Evolutionary conservation across 2,113 vertebrate genomes (phyloP), one percentile per base, ranked within the genome.

Genomic region (Puffinus mauretanicus): DNA sequence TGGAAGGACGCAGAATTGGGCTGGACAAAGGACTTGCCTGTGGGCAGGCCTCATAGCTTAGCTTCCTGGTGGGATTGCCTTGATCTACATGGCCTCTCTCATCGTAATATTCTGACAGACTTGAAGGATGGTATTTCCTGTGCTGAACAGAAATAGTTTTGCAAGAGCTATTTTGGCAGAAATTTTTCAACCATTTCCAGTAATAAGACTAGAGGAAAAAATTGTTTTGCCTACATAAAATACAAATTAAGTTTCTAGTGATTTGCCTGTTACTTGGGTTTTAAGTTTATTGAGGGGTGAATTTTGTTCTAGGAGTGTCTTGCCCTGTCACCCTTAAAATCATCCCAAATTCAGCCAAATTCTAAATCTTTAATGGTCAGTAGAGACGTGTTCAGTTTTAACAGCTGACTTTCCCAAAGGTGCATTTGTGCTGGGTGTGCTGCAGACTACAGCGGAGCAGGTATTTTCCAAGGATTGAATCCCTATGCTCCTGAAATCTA

Each of bases 381-480:
- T 60, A 24, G 27, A 73, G 65, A 7, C 32, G 40, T 24, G 27
- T 44, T 71, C 19, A 16, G 16, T 52, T 62, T 54, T 38, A 54
- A 36, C 13, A 67, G 42, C 0, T 77, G 29, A 26, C 61, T 70
- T 70, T 60, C n/a, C n/a, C 26, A 16, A 15, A 81, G 52, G 24
- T 58, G 16, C 14, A 3, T 80, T 54, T 92, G 46, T 3, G 3
- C n/a, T 44, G 51, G 16, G 12, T 6, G 0, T 66, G 70, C 30
- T 1, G 0, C 16, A 14, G 46, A 3, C 40, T 72, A 14, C 40
- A 78, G 30, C 0, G 0, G 36, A 76, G 54, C 22, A 34, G 17
- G 8, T 47, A 11, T 70, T 62, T 78, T 67, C 54, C 52, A 72
- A 60, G 29, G 60, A 14, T 25, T 67, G 34, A 72, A 57, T 64